Evolutionary conservation across 2,113 vertebrate genomes (phyloP), one percentile per base, ranked within the genome.

Genomic region (Himantopus leucocephalus): DNA sequence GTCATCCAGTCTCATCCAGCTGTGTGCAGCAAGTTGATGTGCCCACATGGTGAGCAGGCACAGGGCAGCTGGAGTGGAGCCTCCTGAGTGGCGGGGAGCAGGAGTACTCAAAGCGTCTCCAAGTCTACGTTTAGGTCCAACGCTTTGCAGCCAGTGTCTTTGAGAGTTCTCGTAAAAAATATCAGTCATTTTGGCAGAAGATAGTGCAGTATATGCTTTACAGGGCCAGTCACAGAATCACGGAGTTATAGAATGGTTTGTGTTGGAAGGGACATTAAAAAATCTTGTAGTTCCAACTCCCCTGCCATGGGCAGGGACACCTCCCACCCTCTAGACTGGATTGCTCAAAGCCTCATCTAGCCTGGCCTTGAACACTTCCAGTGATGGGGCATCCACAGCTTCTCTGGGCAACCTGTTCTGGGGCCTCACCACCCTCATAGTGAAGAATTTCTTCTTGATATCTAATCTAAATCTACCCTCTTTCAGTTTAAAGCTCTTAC

Each of bases 21-120:
- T 1, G 3, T 3, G 16, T 10, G 64, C 21, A 2, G 30, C 2
- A 15, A 48, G 59, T 2, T 17, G 35, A 4, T 35, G 29, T 19
- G 34, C 72, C 10, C 0, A 23, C 37, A 13, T 0, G 4, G 71
- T 4, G 41, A 58, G 43, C 23, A 4, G 67, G 68, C 26, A 12
- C 39, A 8, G 48, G 35, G 43, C 27, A 24, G 55, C 17, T 52
- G 78, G 53, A 32, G 43, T 3, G 17, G 64, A 60, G 47, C 16
- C 8, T 26, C 22, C 37, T 3, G 58, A 22, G 29, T 8, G n/a
- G 50, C 1, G 2, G 52, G 47, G 41, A 75, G 20, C 35, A 18
- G 4, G 14, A 39, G 20, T 7, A 3, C 58, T 29, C 24, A 5
- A 3, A 26, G 24, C 26, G 17, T 77, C 43, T 59, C 9, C 16